These are phyloP conservation scores for Otis tarda DNA, from an alignment of 2,113 vertebrate genomes.

Conservation along the genomic window DNA sequence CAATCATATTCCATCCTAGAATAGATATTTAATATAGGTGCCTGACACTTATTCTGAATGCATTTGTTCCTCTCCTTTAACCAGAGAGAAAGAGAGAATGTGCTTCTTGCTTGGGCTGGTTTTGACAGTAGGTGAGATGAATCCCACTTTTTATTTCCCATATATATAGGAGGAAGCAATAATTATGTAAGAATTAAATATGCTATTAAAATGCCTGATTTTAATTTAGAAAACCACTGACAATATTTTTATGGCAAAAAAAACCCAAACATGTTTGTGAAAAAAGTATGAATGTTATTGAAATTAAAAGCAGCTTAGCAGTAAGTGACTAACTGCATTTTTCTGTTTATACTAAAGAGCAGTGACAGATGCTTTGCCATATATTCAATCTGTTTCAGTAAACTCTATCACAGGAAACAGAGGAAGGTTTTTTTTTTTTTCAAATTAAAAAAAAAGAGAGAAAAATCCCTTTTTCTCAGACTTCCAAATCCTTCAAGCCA, in stretches of 20 bases:
- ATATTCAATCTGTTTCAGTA: constrained; percentile 44
- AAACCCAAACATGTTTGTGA: background rate
- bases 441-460: background rate
- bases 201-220: background rate
- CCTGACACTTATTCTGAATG: background rate
- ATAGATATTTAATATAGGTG: background rate
- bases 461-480: background rate
- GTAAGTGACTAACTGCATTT: constrained; percentile 3
- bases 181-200: background rate
- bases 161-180: background rate
- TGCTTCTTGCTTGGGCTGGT: background rate
- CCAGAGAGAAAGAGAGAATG: background rate
- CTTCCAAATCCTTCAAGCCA: background rate
- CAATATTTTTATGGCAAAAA: constrained; percentile 10
- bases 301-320: constrained; percentile 2
- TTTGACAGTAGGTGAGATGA: background rate
- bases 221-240: background rate
- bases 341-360: background rate
- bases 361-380: constrained; percentile 23
- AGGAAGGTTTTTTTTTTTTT: background rate
- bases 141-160: background rate
- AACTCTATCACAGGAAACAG: background rate
- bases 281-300: background rate
- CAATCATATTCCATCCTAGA: background rate
- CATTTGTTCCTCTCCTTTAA: background rate